These are phyloP conservation scores for Cactoblastis cactorum DNA, from an alignment of 2,888 invertebrate species.

Conservation along the genomic window DNA sequence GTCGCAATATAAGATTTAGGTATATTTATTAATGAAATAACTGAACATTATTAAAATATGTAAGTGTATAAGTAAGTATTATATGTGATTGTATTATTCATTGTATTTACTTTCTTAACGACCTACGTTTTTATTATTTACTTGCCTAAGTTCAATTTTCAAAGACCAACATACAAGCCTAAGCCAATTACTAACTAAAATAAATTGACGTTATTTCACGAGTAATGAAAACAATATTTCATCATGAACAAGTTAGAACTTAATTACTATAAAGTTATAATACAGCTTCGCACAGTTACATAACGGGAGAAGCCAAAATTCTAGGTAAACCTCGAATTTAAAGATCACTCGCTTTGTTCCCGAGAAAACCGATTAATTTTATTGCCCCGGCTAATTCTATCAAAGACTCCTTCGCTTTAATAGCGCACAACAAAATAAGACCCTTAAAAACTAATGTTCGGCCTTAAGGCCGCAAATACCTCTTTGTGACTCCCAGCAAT, in stretches of 20 bases:
- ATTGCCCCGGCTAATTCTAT: slow-evolving; percentile 73
- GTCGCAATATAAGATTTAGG: no score
- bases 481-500: slow-evolving; percentile 71
- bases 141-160: no score
- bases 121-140: no score
- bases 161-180: no score
- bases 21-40: no score
- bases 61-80: no score
- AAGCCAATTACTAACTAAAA: no score
- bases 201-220: no score
- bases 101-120: no score
- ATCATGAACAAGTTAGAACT: background rate
- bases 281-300: background rate
- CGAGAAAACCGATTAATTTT: slow-evolving; percentile 63
- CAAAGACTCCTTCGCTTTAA: slow-evolving; percentile 67
- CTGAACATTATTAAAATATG: no score
- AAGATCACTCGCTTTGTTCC: slow-evolving; percentile 21
- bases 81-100: no score
- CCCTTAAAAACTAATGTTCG: slow-evolving; percentile 78
- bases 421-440: slow-evolving; percentile 75
- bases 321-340: slow-evolving; percentile 19
- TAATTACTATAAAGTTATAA: background rate
- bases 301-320: slow-evolving; percentile 8
- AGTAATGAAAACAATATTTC: background rate
- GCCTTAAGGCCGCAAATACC: slow-evolving; percentile 77